Evolutionary conservation across 2,113 vertebrate species (phyloP).

Genomic region (Tupaia tana): DNA sequence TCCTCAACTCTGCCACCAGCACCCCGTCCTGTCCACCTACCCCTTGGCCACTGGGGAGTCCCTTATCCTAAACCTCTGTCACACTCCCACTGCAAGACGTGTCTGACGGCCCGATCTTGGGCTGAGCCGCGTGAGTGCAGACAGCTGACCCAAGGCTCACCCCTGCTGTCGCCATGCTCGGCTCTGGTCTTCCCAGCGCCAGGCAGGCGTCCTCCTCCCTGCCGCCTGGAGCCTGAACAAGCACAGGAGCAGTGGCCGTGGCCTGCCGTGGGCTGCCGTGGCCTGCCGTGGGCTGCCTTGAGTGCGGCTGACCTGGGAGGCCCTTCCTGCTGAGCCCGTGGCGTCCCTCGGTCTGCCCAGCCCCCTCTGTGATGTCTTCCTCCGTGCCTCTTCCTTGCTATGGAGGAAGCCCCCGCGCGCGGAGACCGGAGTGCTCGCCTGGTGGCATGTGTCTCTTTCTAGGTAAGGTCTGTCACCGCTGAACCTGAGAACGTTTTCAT

Average conservation of each 20-base stretch:
- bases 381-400: too few relatives aligned
- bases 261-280: neutral
- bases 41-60: too few relatives aligned
- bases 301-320: neutral
- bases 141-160: too few relatives aligned
- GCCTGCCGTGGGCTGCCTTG: neutral
- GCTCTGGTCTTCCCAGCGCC: neutral
- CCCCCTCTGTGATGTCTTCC: too few relatives aligned
- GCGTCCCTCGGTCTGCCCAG: too few relatives aligned
- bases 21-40: too few relatives aligned
- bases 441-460: neutral
- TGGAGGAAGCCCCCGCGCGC: too few relatives aligned
- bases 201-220: neutral
- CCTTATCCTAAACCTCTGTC: neutral
- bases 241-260: neutral
- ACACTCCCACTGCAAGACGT: neutral
- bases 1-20: neutral
- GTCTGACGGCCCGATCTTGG: rapidly evolving
- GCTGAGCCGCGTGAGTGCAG: too few relatives aligned
- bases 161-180: neutral
- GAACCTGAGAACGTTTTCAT: neutral
- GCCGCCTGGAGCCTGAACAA: neutral
- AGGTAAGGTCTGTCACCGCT: too few relatives aligned
- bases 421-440: neutral
- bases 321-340: neutral